Conservation (phyloP, 2,113 vertebrate species). For the Nettapus auritus region DNA sequence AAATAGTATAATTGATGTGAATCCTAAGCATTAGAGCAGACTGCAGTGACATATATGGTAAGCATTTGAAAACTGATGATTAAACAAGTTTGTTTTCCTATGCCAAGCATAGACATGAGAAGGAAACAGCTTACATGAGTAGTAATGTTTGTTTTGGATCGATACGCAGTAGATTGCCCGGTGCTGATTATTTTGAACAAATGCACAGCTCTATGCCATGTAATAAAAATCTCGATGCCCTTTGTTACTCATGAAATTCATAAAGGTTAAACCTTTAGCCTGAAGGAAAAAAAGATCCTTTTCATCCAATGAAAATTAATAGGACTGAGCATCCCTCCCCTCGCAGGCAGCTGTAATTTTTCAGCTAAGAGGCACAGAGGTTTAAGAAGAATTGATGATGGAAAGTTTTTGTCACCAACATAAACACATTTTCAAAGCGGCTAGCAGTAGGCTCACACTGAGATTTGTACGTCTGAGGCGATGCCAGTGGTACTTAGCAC, state of each 20-base stretch:
- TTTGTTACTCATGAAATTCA: constrained; percentile 42
- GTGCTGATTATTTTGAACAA: constrained; percentile 57
- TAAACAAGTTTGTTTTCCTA: constrained; percentile 38
- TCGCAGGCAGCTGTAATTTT: constrained; percentile 42
- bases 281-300: constrained; percentile 17
- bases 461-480: not conserved
- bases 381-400: constrained; percentile 55
- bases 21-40: not conserved
- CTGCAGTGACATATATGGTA: not conserved
- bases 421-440: constrained; percentile 23
- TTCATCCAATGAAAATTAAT: constrained; percentile 46
- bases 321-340: not conserved
- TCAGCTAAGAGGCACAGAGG: constrained; percentile 4
- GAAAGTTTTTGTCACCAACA: constrained; percentile 52
- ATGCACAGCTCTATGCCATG: not conserved
- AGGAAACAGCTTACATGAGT: constrained; percentile 24
- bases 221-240: constrained; percentile 43
- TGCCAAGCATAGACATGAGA: constrained; percentile 13
- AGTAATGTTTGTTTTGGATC: constrained; percentile 54
- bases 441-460: constrained; percentile 7
- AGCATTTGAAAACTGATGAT: constrained; percentile 36
- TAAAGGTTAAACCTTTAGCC: constrained; percentile 63
- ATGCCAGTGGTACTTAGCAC: constrained; percentile 49
- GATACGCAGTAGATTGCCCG: not conserved
- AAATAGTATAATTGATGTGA: not conserved